Percentiles rank a stretch among this genome's conserved stretches.
These are phyloP conservation scores for Balaenoptera acutorostrata DNA, from an alignment of 2,113 vertebrate species.

Conservation along the genomic window DNA sequence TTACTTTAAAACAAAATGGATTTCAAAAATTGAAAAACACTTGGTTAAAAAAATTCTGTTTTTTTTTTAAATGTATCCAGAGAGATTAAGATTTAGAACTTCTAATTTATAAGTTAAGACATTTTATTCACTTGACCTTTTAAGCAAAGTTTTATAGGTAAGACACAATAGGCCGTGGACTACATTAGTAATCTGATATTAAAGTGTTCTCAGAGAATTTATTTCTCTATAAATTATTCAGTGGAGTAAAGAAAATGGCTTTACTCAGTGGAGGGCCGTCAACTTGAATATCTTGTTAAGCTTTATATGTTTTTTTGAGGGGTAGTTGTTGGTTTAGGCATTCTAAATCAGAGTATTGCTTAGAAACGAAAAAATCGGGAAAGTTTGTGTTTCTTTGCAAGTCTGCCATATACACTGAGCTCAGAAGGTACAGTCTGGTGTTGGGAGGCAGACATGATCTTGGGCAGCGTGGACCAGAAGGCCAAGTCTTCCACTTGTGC, in stretches of 20 bases:
- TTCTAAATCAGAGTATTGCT: not conserved
- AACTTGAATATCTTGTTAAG: conserved; percentile 30
- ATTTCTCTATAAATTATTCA: conserved; percentile 53
- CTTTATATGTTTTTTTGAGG: not conserved
- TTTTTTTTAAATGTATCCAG: not conserved
- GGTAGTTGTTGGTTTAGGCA: not conserved
- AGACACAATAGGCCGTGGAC: not conserved
- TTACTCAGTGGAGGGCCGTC: not conserved
- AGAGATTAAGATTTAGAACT: conserved; percentile 44
- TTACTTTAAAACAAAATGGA: conserved; percentile 36
- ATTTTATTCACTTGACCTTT: conserved; percentile 50
- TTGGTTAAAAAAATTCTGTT: not conserved
- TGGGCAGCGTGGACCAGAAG: not conserved
- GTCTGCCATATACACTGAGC: not conserved
- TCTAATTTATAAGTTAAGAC: conserved; percentile 45
- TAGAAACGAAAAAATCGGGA: conserved; percentile 16
- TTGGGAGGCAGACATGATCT: not conserved
- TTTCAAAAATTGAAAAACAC: conserved; percentile 35
- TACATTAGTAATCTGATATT: conserved; percentile 33
- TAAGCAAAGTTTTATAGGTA: conserved; percentile 39
- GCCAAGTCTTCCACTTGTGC: not conserved
- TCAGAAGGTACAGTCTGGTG: not conserved
- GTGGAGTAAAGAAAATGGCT: conserved; percentile 38
- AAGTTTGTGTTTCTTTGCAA: not conserved
- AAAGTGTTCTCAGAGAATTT: conserved; percentile 44